Evolutionary conservation across 2,113 vertebrate genomes (phyloP).

Genomic region (Peromyscus californicus): DNA sequence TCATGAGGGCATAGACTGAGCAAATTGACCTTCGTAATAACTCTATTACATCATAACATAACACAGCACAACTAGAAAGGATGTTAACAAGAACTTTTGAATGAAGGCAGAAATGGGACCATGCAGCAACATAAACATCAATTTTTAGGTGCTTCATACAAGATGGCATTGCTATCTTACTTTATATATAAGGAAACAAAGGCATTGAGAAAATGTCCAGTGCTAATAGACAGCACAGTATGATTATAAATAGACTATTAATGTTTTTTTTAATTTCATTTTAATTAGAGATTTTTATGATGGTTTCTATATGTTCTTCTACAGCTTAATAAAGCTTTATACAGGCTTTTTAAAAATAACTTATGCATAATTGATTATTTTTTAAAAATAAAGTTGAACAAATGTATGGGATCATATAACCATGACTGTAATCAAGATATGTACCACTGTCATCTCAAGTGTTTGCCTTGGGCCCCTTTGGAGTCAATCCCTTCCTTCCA

Average conservation of each 20-base stretch:
- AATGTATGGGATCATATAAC: neutral
- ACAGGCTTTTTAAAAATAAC: neutral
- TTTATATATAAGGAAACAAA: neutral
- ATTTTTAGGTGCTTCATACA: neutral
- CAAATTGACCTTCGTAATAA: neutral
- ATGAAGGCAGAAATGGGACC: neutral
- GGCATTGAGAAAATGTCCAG: neutral
- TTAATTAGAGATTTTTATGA: constrained; percentile 27
- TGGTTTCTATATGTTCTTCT: neutral
- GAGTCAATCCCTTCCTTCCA: neutral
- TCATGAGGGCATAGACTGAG: neutral
- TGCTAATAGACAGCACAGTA: neutral
- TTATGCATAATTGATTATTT: neutral
- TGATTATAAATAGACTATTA: neutral
- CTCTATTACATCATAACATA: neutral
- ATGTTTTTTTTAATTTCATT: neutral
- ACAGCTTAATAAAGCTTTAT: neutral
- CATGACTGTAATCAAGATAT: neutral
- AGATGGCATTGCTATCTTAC: neutral
- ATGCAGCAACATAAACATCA: neutral
- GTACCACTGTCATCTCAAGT: neutral
- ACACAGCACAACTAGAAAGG: neutral
- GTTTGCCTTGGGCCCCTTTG: neutral
- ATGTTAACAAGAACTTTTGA: neutral
- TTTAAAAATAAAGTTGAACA: neutral